Base-by-base conservation (phyloP, 2,797 vertebrate genomes). In the Poecilia wingei region DNA sequence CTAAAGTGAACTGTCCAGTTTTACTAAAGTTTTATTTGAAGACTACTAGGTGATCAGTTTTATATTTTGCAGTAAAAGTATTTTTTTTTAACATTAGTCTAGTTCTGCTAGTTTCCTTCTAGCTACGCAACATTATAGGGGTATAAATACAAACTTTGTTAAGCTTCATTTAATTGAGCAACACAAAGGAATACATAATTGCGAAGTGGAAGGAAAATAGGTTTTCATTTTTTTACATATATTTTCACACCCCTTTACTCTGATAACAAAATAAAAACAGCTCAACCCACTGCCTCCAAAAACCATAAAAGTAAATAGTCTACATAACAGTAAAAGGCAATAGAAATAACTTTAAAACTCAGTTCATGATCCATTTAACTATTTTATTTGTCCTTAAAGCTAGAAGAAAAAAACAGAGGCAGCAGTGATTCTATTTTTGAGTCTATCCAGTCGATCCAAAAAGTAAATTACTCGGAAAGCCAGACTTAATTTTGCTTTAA, bases 401-500 rank as follows among this genome's bases (percentile, higher is more conserved):
- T 18, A 49, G 16, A 7, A 13, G 4, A 64, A 36, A 66, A 41
- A 43, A 9, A 43, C 41, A 68, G 31, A 80, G 57, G 45, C 25
- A 55, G 2, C 36, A 74, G 18, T 14, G 13, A 45, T 66, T 28
- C 64, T 39, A 71, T 59, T 78, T 31, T 22, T 18, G n/a, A 4
- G 74, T 49, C 73, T 31, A 6, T 36, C 13, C 7, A 46, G 47
- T 55, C 69, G 43, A 51, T 39, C 73, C 4, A 66, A 66, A 72
- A 59, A 72, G 46, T 51, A 1, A 74, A 77, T 75, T 36, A 33
- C 80, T 82, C 69, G 64, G 0, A 33, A 77, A 77, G 81, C 0
- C 39, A 79, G 7, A 73, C 1, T 43, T 69, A 14, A 6, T 74
- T 41, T 53, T 76, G 39, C 41, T 85, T 85, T 80, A 79, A 89